A percentile compares a stretch with the other conserved stretches of the same genome.
phyloP scores from a whole-genome alignment of 2,888 invertebrate species.

The Cacoxenus indagator region DNA sequence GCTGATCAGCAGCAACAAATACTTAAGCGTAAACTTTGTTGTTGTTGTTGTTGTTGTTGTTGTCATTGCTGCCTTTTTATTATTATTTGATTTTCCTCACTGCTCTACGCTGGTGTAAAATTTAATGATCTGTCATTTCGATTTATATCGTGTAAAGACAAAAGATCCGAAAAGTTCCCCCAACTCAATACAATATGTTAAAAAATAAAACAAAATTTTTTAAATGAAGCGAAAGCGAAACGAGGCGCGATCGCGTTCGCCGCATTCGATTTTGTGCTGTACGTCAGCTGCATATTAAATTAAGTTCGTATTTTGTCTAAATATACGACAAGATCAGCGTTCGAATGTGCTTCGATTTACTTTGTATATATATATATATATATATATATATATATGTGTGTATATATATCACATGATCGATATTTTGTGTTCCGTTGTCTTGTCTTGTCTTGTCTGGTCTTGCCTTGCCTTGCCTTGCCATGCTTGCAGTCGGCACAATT shows the following conservation, averaged over 20 bases:
- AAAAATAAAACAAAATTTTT: too few relatives aligned
- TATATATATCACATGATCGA: constrained; percentile 19
- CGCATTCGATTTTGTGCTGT: constrained; percentile 47
- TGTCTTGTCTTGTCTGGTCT: not conserved
- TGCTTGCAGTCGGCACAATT: not conserved
- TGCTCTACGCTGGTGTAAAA: constrained; percentile 56
- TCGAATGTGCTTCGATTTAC: too few relatives aligned
- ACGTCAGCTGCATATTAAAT: constrained; percentile 63
- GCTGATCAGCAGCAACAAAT: constrained; percentile 64
- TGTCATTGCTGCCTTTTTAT: too few relatives aligned
- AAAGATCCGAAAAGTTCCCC: too few relatives aligned
- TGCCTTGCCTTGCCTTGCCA: too few relatives aligned
- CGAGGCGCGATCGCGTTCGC: constrained; percentile 33
- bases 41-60: constrained; percentile 26
- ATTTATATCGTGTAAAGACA: constrained; percentile 56
- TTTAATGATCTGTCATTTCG: constrained; percentile 71
- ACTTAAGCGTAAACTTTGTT: constrained; percentile 44
- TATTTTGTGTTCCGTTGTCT: too few relatives aligned
- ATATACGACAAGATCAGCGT: constrained; percentile 38
- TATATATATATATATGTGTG: not conserved
- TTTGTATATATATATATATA: not conserved
- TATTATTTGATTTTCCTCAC: not conserved
- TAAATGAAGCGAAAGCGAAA: too few relatives aligned
- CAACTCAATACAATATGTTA: too few relatives aligned
- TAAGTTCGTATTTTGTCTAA: constrained; percentile 63